Base-by-base conservation (phyloP, 1,140 invertebrate species). In the Diorhabda sublineata region DNA sequence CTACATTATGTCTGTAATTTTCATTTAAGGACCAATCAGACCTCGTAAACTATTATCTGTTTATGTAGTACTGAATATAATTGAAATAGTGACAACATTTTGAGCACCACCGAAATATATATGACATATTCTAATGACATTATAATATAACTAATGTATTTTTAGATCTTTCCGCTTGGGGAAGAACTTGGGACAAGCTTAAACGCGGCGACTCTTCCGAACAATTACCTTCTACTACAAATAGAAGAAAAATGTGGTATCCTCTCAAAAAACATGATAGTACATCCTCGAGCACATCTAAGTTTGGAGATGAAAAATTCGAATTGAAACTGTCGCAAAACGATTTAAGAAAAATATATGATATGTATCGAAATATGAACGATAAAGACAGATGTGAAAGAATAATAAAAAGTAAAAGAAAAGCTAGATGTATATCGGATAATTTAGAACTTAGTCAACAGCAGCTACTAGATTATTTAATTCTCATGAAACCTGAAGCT, bases 121-220 rank as follows among this genome's bases (percentile, higher is more conserved):
- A 26, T 26, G 26, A 26, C 26, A 26, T 26, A 26, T 26, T 26
- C 26, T 26, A 1, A 26, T 26, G 26, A 26, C 26, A 26, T 26
- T 26, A 26, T 26, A 26, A 52, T 52, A 52, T 52, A 3, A 52
- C n/a, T 52, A 42, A 45, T 57, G 52, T 74, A 63, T 66, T 79
- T 75, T 45, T 69, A 88, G 87, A 85, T 74, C 81, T 88, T 61
- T 84, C 87, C 4, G 87, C 87, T n/a, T 89, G 87, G 88, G 86
- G 88, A 47, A 85, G 83, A 75, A 87, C 84, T 78, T 88, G 86
- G 86, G 87, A 89, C 56, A 84, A 88, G 69, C 74, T 88, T 47
- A 87, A 85, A 75, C 80, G 85, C 61, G 84, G 84, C 43, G 86
- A 88, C 58, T 87, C 86, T 42, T 84, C 83, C 0, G 88, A 89